Percentiles rank a stretch among this genome's conserved stretches.
These are phyloP conservation scores for Dioctria linearis DNA, from an alignment of 2,888 invertebrate genomes.

Conservation along the genomic window DNA sequence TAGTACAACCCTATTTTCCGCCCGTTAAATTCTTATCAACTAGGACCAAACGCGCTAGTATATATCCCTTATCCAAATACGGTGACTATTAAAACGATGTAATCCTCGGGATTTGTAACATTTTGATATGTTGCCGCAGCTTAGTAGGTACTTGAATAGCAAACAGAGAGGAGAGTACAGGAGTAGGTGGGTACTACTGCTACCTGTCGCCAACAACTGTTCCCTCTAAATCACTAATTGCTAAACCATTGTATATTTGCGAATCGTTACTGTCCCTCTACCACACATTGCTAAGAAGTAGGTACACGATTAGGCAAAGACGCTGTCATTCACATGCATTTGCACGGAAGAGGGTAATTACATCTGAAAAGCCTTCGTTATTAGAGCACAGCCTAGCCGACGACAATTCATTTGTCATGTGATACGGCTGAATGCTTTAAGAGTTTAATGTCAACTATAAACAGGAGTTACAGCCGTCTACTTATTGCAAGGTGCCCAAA, in stretches of 20 bases:
- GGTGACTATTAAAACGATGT: conserved; percentile 1
- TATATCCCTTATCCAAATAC: no score
- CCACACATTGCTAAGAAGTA: neutral
- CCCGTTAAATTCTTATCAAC: no score
- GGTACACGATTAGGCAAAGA: conserved; percentile 28
- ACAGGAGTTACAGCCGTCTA: conserved; percentile 1
- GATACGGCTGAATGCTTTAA: conserved; percentile 46
- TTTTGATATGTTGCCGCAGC: conserved; percentile 4
- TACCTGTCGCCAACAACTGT: conserved; percentile 20
- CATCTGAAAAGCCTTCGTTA: conserved; percentile 31
- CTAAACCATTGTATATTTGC: conserved; percentile 40
- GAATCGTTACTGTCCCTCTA: conserved; percentile 28
- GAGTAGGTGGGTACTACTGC: neutral
- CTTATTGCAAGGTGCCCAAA: conserved; percentile 10
- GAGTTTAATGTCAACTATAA: conserved; percentile 43
- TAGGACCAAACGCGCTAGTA: no score
- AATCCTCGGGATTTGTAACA: conserved; percentile 17
- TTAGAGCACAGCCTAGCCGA: conserved; percentile 25
- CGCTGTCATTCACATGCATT: conserved; percentile 39
- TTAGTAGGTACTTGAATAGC: neutral
- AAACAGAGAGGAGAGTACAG: neutral
- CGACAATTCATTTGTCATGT: conserved; percentile 44
- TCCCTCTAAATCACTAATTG: conserved; percentile 28
- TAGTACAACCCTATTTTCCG: no score
- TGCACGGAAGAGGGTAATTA: conserved; percentile 40